phyloP scores from a whole-genome alignment of 2,797 vertebrate species.

The Oreochromis mossambicus region DNA sequence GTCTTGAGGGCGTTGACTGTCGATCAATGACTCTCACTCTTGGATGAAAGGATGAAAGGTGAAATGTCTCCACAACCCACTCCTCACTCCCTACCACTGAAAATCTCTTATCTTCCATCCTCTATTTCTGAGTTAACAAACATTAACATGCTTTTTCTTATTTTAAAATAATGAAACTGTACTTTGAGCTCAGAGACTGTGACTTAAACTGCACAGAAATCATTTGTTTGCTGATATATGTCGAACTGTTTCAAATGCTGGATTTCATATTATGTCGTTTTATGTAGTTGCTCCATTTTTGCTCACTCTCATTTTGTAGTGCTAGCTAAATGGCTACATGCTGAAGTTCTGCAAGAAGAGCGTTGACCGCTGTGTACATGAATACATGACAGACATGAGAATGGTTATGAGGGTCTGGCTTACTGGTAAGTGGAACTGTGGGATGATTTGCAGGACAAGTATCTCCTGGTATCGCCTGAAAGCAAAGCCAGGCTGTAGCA shows the following conservation, averaged over 20 bases:
- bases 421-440: background rate
- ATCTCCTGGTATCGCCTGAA: fast-evolving
- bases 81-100: background rate
- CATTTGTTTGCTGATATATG: background rate
- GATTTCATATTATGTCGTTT: background rate
- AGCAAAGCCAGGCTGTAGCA: background rate
- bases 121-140: background rate
- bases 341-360: background rate
- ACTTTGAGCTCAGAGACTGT: background rate
- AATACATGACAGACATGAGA: background rate
- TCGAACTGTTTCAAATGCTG: background rate
- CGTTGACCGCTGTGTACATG: background rate
- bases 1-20: no score
- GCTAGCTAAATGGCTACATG: background rate
- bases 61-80: background rate
- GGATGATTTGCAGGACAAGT: background rate
- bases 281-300: fast-evolving
- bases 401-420: background rate
- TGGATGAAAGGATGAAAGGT: background rate
- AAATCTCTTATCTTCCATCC: background rate
- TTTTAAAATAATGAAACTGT: background rate
- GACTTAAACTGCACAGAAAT: background rate
- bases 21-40: background rate
- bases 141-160: background rate
- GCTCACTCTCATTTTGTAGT: background rate